Percentiles rank a stretch among this genome's conserved stretches.
phyloP scores from a whole-genome alignment of 1,140 invertebrate species.

The Drosophila santomea region DNA sequence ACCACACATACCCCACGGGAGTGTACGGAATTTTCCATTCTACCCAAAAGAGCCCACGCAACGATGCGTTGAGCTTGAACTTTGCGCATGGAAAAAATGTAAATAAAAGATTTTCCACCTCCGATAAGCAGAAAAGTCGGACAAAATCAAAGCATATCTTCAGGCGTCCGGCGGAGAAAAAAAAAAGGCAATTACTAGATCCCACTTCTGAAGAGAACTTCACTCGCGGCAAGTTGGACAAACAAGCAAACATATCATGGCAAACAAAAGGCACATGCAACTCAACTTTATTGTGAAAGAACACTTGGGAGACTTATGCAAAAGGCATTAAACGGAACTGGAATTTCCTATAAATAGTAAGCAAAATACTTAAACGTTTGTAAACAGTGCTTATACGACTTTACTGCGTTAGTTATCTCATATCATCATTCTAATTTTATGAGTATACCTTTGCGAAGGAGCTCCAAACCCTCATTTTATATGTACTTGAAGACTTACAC shows the following conservation, averaged over 20 bases:
- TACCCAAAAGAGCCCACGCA: conserved; percentile 33
- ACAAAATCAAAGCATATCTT: conserved; percentile 68
- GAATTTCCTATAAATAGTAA: conserved; percentile 13
- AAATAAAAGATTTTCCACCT: conserved; percentile 22
- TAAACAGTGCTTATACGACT: too few relatives aligned
- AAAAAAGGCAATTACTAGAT: conserved; percentile 44
- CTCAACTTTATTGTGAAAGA: conserved; percentile 46
- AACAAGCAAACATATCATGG: conserved; percentile 54
- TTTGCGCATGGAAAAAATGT: conserved; percentile 6
- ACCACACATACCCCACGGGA: background rate
- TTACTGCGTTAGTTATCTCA: too few relatives aligned
- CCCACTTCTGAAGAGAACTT: conserved; percentile 7
- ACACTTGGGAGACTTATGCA: conserved; percentile 30
- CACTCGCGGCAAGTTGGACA: conserved; percentile 43
- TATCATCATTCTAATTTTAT: too few relatives aligned
- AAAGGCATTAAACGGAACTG: conserved; percentile 25
- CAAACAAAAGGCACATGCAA: conserved; percentile 45
- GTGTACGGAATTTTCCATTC: background rate
- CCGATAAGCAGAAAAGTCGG: conserved; percentile 40
- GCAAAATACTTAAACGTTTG: background rate
- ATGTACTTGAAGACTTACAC: too few relatives aligned
- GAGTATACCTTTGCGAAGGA: too few relatives aligned
- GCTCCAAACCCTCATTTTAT: too few relatives aligned
- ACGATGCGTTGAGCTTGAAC: conserved; percentile 59
- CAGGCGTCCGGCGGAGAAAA: conserved; percentile 50